Evolutionary conservation across 2,888 invertebrate species (phyloP), one percentile per base, ranked within the genome.

Genomic region (Sylvicola cinctus): DNA sequence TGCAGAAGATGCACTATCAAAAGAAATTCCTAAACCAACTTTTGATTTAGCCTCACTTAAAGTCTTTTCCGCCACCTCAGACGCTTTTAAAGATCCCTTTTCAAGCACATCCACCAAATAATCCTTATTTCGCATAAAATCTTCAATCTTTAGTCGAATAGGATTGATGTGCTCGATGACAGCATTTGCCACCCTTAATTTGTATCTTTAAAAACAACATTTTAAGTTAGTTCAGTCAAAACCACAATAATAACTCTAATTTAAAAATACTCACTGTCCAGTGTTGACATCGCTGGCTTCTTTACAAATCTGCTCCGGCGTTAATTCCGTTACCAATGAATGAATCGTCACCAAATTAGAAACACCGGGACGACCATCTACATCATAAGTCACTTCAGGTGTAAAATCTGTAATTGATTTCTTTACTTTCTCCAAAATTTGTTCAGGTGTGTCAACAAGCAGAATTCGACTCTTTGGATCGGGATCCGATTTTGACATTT

Each of bases 401-500:
- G 67, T 79, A 46, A 71, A 81, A 58, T 98, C 98, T 0, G 93
- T 93, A 4, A 93, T 65, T 0, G 96, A 77, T 58, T 87, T 90
- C 48, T 76, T 80, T 12, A 91, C 58, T 54, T 84, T 87, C 28
- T 65, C 65, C 2, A 60, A 43, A 34, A 90, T 70, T 11, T 59
- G 57, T 29, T 80, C 76, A 0, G 76, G 68, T 7, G 66, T 52
- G 50, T 96, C 95, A 4, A 66, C 70, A 23, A 98, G 55, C 44
- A 76, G 69, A 39, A 98, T 78, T 35, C 84, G 66, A 41, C 81
- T 75, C 48, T 72, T 77, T 0, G 66, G 54, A 58, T 87, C 78
- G 0, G 63, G 50, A 49, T 88, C 84, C 0, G 96, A 96, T 61
- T 98, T 99, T 10, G 96, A 96, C 98, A 99, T 98, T 64, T 98